Conservation (phyloP, 2,888 invertebrate genomes). For the Iphiclides podalirius region DNA sequence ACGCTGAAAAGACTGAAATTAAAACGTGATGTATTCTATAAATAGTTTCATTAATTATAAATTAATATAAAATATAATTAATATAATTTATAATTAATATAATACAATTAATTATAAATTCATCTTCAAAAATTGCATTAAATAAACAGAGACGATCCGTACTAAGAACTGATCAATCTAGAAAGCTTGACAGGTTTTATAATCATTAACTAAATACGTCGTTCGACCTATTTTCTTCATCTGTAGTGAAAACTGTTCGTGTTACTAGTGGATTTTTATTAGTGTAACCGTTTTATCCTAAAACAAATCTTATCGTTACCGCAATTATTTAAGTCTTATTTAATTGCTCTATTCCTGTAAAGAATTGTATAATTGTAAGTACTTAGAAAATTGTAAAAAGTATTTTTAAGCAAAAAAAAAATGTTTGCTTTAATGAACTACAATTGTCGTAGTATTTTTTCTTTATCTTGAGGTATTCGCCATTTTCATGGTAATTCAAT, state of each 20-base stretch:
- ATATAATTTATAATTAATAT: not conserved
- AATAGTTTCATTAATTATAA: too few relatives aligned
- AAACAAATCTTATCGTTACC: not conserved
- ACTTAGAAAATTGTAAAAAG: too few relatives aligned
- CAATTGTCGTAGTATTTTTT: too few relatives aligned
- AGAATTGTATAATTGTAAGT: too few relatives aligned
- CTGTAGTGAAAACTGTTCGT: conserved; percentile 13
- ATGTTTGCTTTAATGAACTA: too few relatives aligned
- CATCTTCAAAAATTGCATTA: conserved; percentile 5
- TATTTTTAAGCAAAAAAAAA: too few relatives aligned
- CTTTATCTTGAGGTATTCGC: too few relatives aligned
- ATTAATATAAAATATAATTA: not conserved
- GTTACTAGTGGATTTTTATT: not conserved
- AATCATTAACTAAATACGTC: conserved; percentile 19
- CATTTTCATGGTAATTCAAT: too few relatives aligned
- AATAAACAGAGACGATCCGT: conserved; percentile 1
- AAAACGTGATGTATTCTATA: too few relatives aligned
- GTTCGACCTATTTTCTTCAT: conserved; percentile 15
- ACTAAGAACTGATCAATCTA: conserved; percentile 18
- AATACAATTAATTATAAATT: not conserved
- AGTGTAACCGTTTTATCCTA: not conserved
- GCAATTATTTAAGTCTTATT: too few relatives aligned
- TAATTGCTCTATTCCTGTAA: too few relatives aligned
- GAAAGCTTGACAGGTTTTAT: conserved; percentile 20
- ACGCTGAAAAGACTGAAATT: too few relatives aligned